Evolutionary conservation across 2,113 vertebrate species (phyloP).

Genomic region (Cyprinodon variegatus): DNA sequence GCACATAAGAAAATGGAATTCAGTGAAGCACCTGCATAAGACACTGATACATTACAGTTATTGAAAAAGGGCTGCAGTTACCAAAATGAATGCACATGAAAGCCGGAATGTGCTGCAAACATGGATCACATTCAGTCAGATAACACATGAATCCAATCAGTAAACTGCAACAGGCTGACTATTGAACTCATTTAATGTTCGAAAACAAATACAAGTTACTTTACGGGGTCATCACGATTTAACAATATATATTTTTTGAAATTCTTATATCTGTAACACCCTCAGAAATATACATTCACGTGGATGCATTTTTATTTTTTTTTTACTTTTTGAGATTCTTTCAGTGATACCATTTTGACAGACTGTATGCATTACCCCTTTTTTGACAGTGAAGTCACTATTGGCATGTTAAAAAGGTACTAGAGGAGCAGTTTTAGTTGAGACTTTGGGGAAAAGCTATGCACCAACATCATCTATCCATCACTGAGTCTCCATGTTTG

Average conservation of each 20-base stretch:
- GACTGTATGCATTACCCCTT: constrained; percentile 52
- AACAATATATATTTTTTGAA: constrained; percentile 73
- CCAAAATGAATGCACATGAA: constrained; percentile 34
- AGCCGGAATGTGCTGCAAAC: constrained; percentile 33
- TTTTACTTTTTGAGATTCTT: constrained; percentile 65
- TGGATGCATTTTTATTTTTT: constrained; percentile 61
- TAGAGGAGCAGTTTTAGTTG: constrained; percentile 52
- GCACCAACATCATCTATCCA: constrained; percentile 53
- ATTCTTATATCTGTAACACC: constrained; percentile 76
- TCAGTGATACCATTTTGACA: constrained; percentile 66
- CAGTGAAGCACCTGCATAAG: constrained; percentile 24
- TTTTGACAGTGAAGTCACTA: constrained; percentile 65
- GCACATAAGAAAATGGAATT: constrained; percentile 15
- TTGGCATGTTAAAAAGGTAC: constrained; percentile 64
- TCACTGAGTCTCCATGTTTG: constrained; percentile 60
- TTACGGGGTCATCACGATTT: constrained; percentile 82
- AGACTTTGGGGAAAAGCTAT: constrained; percentile 70
- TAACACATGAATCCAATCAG: constrained; percentile 60
- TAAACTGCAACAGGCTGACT: constrained; percentile 72
- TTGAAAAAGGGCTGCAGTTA: constrained; percentile 26
- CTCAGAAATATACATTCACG: constrained; percentile 83
- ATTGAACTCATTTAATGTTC: constrained; percentile 83
- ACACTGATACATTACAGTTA: constrained; percentile 21
- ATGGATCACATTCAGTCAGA: constrained; percentile 37
- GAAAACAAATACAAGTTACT: constrained; percentile 84